Base-by-base conservation (phyloP, 64 coral and sea anemone genomes). In the Actinia equina region DNA sequence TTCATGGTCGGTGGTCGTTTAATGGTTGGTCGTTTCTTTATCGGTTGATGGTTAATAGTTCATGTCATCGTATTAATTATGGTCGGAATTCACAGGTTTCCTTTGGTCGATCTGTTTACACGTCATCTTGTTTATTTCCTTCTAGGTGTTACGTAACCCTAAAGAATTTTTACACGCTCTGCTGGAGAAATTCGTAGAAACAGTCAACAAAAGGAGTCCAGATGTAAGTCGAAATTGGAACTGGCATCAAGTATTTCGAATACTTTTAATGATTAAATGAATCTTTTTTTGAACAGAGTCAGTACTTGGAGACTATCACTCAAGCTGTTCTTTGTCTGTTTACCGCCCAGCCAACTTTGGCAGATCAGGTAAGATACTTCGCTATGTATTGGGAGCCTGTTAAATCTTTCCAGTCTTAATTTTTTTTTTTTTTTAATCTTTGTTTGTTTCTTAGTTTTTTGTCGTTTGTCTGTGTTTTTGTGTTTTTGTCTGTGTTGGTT, bases 281-380 rank as follows among this genome's bases (percentile, higher is more conserved):
- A 52, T 77, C 22, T 20, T 27, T 87, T 27, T 54, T 17, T 20
- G 45, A 2, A 77, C 61, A 98, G 96, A 92, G 90, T 43, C 89
- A 98, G 7, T 19, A 61, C 67, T 85, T 98, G 43, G 96, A 98
- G 55, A 98, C 90, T 69, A 80, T 94, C 7, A 94, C 92, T 82
- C 96, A 98, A 87, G 96, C 96, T 16, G 67, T 89, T 43, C 88
- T 98, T 1, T 94, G 89, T 82, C 85, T 98, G 0, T 98, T 98
- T 54, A 94, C 96, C 9, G 90, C 93, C 7, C 96, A 98, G 69
- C 90, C 93, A 17, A 43, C 86, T 42, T 77, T 98, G 49, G 96
- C 93, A 14, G 96, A 98, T 85, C 96, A 98, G 93, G 96, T 98
- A 44, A 13, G 71, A 52, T 15, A 8, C 19, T 2, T 45, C 20